Evolutionary conservation across 2,113 vertebrate genomes (phyloP).

Genomic region (Rhynchomys soricoides): DNA sequence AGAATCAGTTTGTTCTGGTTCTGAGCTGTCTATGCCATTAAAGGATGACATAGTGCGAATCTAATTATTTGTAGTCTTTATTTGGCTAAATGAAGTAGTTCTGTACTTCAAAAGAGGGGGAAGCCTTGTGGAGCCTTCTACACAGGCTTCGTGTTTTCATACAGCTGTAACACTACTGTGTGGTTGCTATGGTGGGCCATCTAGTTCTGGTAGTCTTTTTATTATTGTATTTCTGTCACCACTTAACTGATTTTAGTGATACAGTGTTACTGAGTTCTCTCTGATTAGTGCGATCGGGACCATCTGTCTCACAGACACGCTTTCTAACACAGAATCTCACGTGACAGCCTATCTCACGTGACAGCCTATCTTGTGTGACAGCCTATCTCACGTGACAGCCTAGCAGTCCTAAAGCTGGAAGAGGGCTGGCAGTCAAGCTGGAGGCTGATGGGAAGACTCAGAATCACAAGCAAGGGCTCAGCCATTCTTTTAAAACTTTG

Average conservation of each 20-base stretch:
- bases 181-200: neutral
- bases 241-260: conserved; percentile 35
- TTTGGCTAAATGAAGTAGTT: conserved; percentile 48
- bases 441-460: neutral
- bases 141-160: neutral
- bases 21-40: neutral
- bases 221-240: conserved; percentile 6
- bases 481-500: neutral
- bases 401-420: conserved; percentile 2
- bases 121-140: neutral
- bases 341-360: neutral
- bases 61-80: conserved; percentile 28
- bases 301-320: neutral
- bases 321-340: conserved; percentile 47
- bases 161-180: neutral
- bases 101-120: neutral
- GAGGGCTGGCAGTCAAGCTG: neutral
- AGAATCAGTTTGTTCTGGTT: neutral
- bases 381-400: neutral
- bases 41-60: neutral
- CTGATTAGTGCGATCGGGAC: neutral
- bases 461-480: conserved; percentile 1
- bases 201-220: conserved; percentile 15
- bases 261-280: conserved; percentile 6
- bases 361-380: too few relatives aligned